Conservation (phyloP, 1,140 invertebrate genomes). For the Drosophila oshimai region DNA sequence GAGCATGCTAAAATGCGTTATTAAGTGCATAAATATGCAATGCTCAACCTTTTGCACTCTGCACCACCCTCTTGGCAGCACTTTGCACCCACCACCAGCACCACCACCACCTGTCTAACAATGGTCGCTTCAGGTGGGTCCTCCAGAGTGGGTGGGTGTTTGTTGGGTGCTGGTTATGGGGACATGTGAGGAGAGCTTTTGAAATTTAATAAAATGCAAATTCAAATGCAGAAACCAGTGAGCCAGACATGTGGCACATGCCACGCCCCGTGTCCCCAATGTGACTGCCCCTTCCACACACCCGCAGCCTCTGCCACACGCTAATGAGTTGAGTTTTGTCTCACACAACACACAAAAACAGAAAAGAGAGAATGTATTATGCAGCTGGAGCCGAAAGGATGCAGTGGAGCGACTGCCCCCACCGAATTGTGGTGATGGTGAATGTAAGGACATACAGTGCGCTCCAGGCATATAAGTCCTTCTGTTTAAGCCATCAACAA, state of each 20-base stretch:
- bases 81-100: neutral
- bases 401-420: slow-evolving; percentile 47
- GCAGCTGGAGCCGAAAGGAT: slow-evolving; percentile 52
- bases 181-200: slow-evolving; percentile 64
- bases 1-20: slow-evolving; percentile 80
- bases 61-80: slow-evolving; percentile 1
- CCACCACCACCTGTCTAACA: slow-evolving; percentile 38
- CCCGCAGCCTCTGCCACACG: slow-evolving; percentile 21
- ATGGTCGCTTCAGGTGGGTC: slow-evolving; percentile 53
- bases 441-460: neutral
- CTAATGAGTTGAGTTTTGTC: slow-evolving; percentile 69
- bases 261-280: slow-evolving; percentile 32
- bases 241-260: slow-evolving; percentile 68
- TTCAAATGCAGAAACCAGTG: slow-evolving; percentile 59
- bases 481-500: neutral
- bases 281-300: neutral
- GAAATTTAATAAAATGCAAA: slow-evolving; percentile 81
- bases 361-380: slow-evolving; percentile 45
- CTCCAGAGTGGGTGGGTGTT: slow-evolving; percentile 19
- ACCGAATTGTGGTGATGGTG: slow-evolving; percentile 64
- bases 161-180: neutral
- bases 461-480: neutral
- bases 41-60: slow-evolving; percentile 44
- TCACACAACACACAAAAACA: slow-evolving; percentile 46
- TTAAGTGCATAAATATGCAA: slow-evolving; percentile 81